A percentile compares a stretch with the other conserved stretches of the same genome.
phyloP scores from a whole-genome alignment of 2,797 vertebrate species.

The Moxostoma hubbsi region DNA sequence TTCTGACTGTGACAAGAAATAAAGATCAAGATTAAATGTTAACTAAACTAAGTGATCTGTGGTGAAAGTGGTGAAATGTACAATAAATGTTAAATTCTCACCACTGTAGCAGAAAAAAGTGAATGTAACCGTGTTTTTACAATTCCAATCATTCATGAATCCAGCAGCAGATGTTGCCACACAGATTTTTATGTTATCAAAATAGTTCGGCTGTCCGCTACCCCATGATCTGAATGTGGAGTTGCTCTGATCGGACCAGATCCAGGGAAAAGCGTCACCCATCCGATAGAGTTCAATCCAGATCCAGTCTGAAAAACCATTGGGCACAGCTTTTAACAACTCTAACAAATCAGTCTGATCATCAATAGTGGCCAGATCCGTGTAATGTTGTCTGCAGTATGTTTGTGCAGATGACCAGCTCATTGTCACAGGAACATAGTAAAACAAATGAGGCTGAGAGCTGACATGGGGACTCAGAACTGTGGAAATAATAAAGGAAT shows the following conservation, averaged over 20 bases:
- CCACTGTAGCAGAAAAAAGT: neutral
- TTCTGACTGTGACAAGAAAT: too few relatives aligned
- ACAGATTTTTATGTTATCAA: neutral
- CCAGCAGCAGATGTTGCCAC: neutral
- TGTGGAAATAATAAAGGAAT: neutral
- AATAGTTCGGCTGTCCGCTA: neutral
- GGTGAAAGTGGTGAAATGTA: too few relatives aligned
- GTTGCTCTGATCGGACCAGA: neutral
- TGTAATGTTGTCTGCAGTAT: neutral
- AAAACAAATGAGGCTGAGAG: neutral
- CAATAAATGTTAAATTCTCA: neutral
- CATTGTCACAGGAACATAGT: neutral
- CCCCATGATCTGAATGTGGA: accelerated
- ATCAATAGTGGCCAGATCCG: neutral
- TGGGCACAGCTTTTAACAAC: neutral
- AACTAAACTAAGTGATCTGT: too few relatives aligned
- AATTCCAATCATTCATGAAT: neutral
- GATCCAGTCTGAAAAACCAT: accelerated
- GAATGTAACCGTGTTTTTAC: neutral
- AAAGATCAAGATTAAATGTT: neutral
- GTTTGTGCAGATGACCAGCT: neutral
- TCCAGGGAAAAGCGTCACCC: neutral
- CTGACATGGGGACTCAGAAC: neutral
- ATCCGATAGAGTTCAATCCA: slow-evolving; percentile 7
- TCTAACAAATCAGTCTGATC: neutral